Evolutionary conservation across 2,113 vertebrate genomes (phyloP), one percentile per base, ranked within the genome.

Genomic region (Caretta caretta): DNA sequence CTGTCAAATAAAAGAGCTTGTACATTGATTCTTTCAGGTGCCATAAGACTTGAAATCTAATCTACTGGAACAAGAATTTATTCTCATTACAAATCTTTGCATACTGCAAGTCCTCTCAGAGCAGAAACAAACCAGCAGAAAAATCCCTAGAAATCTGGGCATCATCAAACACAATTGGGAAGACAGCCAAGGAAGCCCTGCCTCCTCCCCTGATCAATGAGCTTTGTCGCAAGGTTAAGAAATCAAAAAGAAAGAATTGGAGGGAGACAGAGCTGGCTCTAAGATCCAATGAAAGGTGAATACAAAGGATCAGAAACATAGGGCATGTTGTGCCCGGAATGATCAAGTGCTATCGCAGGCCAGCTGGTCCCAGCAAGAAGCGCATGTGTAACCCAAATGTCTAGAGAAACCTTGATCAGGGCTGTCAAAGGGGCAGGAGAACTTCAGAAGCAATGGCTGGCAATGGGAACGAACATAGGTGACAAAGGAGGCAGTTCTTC

Each of bases 1-100:
- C 78, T 93, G 86, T 84, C 93, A 83, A 82, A 83, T 69, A 31
- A 53, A 76, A 49, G 87, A 69, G 29, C 31, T 87, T 88, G 76
- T 85, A 50, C 53, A 57, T 50, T 91, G 57, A 88, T 88, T 91
- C 83, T 86, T 96, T 92, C 80, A 91, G 83, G 38, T 80, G 22
- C 85, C 83, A 4, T 25, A 57, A 81, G 56, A 81, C 1, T 49
- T 84, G 91, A 95, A 94, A 94, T 90, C 72, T 59, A 94, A 92
- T 94, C 76, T 87, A 84, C 86, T 94, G 82, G 82, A 83, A 92
- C 29, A 65, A 79, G 24, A 17, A 10, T 92, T 91, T 92, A 31
- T 87, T 85, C 53, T 79, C 48, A 83, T 92, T 83, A 85, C 78
- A 94, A 91, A 20, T 84, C 85, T 86, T 93, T 78, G 24, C 29